Conservation (phyloP, 2,113 vertebrate genomes). For the Dasyprocta punctata region DNA sequence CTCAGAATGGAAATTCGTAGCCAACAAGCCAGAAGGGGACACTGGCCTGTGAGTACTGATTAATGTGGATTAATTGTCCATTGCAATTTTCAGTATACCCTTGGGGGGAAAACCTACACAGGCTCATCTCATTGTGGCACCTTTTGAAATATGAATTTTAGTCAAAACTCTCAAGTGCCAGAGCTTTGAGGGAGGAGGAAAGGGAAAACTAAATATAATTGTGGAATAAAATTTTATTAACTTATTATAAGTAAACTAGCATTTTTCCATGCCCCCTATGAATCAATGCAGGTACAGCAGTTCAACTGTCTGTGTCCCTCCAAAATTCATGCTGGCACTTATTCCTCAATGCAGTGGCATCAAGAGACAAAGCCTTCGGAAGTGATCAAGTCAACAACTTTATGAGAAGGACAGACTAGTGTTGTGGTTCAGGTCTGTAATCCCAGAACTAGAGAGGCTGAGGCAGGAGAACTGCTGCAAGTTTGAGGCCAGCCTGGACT, state of each 20-base stretch:
- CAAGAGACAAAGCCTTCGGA: background rate
- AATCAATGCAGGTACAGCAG: background rate
- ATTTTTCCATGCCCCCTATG: background rate
- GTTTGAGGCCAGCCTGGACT: background rate
- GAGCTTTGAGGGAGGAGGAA: background rate
- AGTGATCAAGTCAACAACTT: background rate
- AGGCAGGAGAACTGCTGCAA: background rate
- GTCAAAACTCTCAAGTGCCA: background rate
- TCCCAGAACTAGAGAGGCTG: background rate
- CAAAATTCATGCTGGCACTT: background rate
- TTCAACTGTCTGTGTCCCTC: background rate
- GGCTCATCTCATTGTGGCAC: background rate
- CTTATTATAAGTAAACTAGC: background rate
- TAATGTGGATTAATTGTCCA: background rate
- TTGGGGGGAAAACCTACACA: background rate
- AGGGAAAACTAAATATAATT: background rate
- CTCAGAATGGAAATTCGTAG: background rate
- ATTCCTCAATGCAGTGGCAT: background rate
- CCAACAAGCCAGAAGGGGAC: background rate
- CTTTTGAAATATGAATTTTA: slow-evolving; percentile 35
- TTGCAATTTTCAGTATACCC: background rate
- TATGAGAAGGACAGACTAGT: background rate
- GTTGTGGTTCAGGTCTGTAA: background rate
- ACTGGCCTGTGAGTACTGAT: background rate
- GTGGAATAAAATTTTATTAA: background rate